A percentile compares a stretch with the other conserved stretches of the same genome.
phyloP scores from a whole-genome alignment of 2,113 vertebrate species.

The Peromyscus maniculatus region DNA sequence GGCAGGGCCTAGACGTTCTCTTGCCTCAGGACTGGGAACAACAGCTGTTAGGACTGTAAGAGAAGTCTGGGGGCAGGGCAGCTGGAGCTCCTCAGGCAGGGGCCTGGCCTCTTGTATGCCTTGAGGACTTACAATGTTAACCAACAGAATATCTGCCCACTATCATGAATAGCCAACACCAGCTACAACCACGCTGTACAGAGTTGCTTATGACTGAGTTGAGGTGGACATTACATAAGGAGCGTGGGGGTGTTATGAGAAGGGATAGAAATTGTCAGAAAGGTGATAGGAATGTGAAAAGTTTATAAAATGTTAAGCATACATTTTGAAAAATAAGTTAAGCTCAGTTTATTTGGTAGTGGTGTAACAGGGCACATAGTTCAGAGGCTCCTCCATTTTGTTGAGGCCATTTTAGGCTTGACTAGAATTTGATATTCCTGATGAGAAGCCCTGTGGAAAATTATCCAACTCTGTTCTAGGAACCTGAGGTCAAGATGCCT shows the following conservation, averaged over 20 bases:
- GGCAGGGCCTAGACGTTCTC: neutral
- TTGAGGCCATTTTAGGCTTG: neutral
- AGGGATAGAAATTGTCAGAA: conserved; percentile 3
- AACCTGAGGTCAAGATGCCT: neutral
- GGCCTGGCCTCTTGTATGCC: neutral
- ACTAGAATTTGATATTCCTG: neutral
- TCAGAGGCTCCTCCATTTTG: neutral
- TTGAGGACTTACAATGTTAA: too few relatives aligned
- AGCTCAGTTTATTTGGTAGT: neutral
- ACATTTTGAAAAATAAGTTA: neutral
- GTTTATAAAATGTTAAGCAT: neutral
- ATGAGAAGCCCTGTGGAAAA: neutral
- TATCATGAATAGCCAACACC: too few relatives aligned
- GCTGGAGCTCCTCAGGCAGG: neutral
- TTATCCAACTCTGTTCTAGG: neutral
- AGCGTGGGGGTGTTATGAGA: neutral
- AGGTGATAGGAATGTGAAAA: conserved; percentile 9
- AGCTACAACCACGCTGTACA: neutral
- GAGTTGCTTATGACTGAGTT: neutral
- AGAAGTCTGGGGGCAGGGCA: neutral
- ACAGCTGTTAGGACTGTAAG: neutral
- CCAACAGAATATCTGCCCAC: too few relatives aligned
- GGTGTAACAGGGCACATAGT: neutral
- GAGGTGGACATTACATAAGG: neutral
- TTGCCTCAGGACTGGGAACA: neutral